phyloP scores from a whole-genome alignment of 1,140 invertebrate genomes.

The Drosophila pruinosa region DNA sequence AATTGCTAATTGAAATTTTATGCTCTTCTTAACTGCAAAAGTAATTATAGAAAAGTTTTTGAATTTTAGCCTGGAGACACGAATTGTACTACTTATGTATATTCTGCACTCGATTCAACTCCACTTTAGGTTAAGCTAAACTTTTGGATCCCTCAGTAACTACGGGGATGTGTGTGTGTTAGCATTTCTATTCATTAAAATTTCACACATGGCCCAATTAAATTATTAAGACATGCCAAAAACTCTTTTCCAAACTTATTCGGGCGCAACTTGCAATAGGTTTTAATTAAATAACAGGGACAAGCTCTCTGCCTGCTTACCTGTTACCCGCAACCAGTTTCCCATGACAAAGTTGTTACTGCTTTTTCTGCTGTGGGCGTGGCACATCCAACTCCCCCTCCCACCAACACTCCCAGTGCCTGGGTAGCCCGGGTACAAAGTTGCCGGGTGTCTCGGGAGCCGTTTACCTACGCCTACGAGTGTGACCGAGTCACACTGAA shows the following conservation, averaged over 20 bases:
- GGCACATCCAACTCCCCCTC: slow-evolving; percentile 1
- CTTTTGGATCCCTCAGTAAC: slow-evolving; percentile 32
- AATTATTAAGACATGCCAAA: slow-evolving; percentile 65
- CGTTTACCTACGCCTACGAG: slow-evolving; percentile 52
- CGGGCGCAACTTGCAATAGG: slow-evolving; percentile 44
- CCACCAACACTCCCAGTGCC: background rate
- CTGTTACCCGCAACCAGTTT: background rate
- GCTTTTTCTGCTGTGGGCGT: slow-evolving; percentile 30
- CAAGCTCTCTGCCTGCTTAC: background rate
- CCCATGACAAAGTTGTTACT: slow-evolving; percentile 6
- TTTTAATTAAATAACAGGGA: slow-evolving; percentile 75
- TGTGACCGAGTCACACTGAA: slow-evolving; percentile 31
- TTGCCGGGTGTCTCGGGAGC: slow-evolving; percentile 53
- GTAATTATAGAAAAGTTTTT: slow-evolving; percentile 48
- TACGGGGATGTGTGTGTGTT: slow-evolving; percentile 1
- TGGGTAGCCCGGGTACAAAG: slow-evolving; percentile 28
- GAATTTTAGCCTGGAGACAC: slow-evolving; percentile 29
- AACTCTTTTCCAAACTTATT: slow-evolving; percentile 35
- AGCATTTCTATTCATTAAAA: slow-evolving; percentile 63
- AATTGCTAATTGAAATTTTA: slow-evolving; percentile 36
- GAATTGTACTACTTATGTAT: background rate
- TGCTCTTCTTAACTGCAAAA: slow-evolving; percentile 34
- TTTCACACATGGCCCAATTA: slow-evolving; percentile 73
- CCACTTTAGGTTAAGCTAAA: slow-evolving; percentile 62
- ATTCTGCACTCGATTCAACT: slow-evolving; percentile 31